Base-by-base conservation (phyloP, 2,113 vertebrate species). In the Notarius lentiginosus region DNA sequence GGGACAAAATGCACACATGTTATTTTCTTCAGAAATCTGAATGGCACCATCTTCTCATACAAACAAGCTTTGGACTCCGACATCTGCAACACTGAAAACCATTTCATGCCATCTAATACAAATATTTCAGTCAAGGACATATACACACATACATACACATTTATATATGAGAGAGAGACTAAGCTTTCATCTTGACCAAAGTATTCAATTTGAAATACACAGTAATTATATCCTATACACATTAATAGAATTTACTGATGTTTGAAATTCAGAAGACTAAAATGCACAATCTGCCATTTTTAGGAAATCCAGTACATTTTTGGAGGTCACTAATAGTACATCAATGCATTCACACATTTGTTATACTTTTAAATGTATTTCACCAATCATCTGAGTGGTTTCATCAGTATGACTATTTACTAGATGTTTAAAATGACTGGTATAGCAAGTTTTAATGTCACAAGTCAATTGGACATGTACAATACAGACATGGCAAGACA, bases 1-100 rank as follows among this genome's bases (percentile, higher is more conserved):
- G 96, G 96, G 83, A 97, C 41, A 1, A 96, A 97, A 66, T 90
- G 93, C 84, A 95, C 91, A 17, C 93, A 63, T 0, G 93, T 92
- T 0, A 96, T 86, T 86, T 90, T 94, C 88, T 87, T 95, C 15
- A 97, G 87, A 70, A 96, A 82, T 14, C 92, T 93, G 91, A 97
- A 96, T 68, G 96, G 95, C 72, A 95, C 89, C 72, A 87, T 93
- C 84, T 34, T 88, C 87, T 97, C 96, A 14, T 97, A 90, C 34
- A 92, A 91, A 18, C 93, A 90, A 0, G 93, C 88, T 41, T 93
- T 83, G 0, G 90, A 91, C 88, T 96, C 96, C 0, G 96, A 92
- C 75, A 96, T 85, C 91, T 96, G 94, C 20, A 96, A 77, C 88
- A 92, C 91, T 66, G 92, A 95, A 88, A 95, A 95, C 92, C 93